Evolutionary conservation across 2,888 invertebrate species (phyloP), one percentile per base, ranked within the genome.

Genomic region (Drosophila helvetica): DNA sequence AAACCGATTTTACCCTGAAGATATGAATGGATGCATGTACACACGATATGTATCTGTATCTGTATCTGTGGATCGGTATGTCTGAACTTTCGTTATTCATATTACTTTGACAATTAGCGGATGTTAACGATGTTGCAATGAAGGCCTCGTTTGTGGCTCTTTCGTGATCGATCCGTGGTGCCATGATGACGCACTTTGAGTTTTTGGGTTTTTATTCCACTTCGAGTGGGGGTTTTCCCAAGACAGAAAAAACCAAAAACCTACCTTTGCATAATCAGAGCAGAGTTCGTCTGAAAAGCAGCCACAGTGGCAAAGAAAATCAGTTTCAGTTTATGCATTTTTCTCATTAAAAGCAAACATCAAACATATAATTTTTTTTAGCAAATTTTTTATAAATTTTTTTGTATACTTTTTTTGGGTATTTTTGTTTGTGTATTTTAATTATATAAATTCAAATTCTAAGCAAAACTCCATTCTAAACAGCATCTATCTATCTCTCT

Each of bases 311-410:
- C 87, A 56, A 86, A 66, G 68, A 75, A 83, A 82, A 79, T 86
- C 59, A 81, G 68, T 74, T 65, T 86, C 59, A 81, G 68, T 74
- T 65, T 51, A 45, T 55, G 33, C 50, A 45, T 71, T 38, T 33
- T 19, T 59, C 62, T 78, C 70, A 76, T 86, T 64, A 64, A 81
- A 68, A 85, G 79, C 83, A 89, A 86, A 86, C 80, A 86, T 78
- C 78, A 88, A 78, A 77, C 79, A 80, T 87, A 80, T 89, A 88
- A 81, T 66, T 74, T 53, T 33, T 86, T 83, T 79, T 76, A 66
- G 43, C 33, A 61, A 75, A 65, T 74, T 72, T 78, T 89, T 79
- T 81, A 80, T 79, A 78, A 77, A 79, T 69, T 70, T 61, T 83
- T 87, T 78, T 88, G 72, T 80, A 75, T 64, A n/a, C 79, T 80